Evolutionary conservation across 1,140 invertebrate species (phyloP), one percentile per base, ranked within the genome.

Genomic region (Fopius arisanus): DNA sequence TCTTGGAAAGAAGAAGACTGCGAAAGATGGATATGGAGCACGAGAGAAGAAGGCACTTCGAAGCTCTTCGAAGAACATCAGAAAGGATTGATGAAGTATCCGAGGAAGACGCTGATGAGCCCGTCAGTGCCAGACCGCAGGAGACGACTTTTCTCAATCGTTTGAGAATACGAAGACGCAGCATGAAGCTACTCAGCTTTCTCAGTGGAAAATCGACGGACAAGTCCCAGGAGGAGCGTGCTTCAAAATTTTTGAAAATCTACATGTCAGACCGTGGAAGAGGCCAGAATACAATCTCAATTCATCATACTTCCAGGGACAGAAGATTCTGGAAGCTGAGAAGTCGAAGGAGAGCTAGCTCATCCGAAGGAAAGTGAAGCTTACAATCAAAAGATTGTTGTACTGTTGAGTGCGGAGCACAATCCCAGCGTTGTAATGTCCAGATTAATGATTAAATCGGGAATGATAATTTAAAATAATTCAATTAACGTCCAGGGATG

Each of bases 251-350:
- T 0, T 23, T 87, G 6, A 83, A 81, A 23, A 83, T 86, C 77
- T 87, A 86, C 59, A 78, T 83, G 67, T 78, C 86, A 12, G 87
- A 88, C 28, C 86, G 84, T 26, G 29, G 68, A 1, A 82, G 78
- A 54, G 67, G 72, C 14, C 83, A 83, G 63, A 88, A 88, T 26
- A 88, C 86, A 6, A 88, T 87, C 33, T 83, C 84, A 41, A 84
- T 88, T 48, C 86, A 88, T 68, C 84, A 86, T 43, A 85, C 84
- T 48, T 86, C 87, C 65, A 83, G 84, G 54, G 84, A 87, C 41
- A 78, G 86, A 29, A 83, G 85, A 63, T 88, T 88, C 70, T 87
- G 87, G 87, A 86, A 84, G 67, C 77, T 88, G 21, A 81, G 85
- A 12, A 87, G 81, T 73, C 84, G 86, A 21, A 79, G 86, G 43